Conservation (phyloP, 2,113 vertebrate species). For the Microtus oregoni region DNA sequence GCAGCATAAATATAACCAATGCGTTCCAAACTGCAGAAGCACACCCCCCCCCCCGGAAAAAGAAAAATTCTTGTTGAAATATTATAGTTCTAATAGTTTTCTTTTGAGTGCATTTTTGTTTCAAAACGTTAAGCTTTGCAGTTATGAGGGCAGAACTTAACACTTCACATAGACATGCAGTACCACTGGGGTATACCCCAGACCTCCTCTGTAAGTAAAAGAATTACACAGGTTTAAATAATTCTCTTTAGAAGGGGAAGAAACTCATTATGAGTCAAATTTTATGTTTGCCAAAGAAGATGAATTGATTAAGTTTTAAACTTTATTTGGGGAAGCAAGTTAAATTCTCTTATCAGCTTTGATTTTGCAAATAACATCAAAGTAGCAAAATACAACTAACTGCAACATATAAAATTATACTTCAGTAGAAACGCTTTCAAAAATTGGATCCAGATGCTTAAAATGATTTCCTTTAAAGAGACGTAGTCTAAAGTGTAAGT, state of each 20-base stretch:
- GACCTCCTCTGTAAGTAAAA: conserved; percentile 9
- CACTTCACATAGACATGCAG: not conserved
- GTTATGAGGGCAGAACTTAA: not conserved
- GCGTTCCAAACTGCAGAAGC: conserved; percentile 57
- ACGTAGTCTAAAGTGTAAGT: conserved; percentile 37
- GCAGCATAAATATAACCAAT: conserved; percentile 57
- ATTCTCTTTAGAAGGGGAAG: conserved; percentile 27
- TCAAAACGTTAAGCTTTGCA: conserved; percentile 17
- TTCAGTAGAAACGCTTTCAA: conserved; percentile 72
- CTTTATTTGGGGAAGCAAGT: conserved; percentile 67
- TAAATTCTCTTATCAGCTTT: conserved; percentile 64
- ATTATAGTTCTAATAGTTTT: conserved; percentile 50
- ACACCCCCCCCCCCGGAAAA: not conserved
- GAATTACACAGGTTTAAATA: conserved; percentile 63
- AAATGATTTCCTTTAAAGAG: conserved; percentile 69
- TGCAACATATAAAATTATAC: conserved; percentile 71
- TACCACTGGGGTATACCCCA: not conserved
- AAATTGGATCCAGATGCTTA: conserved; percentile 70
- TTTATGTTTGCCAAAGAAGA: conserved; percentile 66
- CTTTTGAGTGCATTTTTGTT: conserved; percentile 46
- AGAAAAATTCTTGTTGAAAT: conserved; percentile 45
- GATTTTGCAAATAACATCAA: conserved; percentile 69
- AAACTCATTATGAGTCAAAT: conserved; percentile 54
- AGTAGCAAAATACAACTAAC: conserved; percentile 71
- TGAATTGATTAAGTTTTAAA: conserved; percentile 57